Percentiles rank a stretch among this genome's conserved stretches.
Evolutionary conservation across 2,888 invertebrate species (phyloP).

Genomic region (Cotesia congregata): DNA sequence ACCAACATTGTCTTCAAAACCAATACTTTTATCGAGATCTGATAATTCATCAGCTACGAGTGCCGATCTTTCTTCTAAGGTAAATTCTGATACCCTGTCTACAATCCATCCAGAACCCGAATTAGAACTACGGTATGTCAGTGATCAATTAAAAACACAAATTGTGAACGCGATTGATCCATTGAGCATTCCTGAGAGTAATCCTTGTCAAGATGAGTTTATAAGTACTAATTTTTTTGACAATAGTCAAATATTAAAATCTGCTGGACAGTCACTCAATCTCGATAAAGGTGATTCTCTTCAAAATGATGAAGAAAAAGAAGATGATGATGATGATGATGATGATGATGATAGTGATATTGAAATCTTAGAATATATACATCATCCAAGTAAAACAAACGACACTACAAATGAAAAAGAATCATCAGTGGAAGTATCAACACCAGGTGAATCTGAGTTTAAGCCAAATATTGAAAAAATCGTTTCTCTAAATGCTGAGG

Average conservation of each 20-base stretch:
- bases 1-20: background rate
- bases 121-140: slow-evolving; percentile 46
- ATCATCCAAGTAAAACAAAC: slow-evolving; percentile 3
- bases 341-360: slow-evolving; percentile 63
- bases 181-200: slow-evolving; percentile 37
- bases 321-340: slow-evolving; percentile 8
- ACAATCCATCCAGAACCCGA: slow-evolving; percentile 45
- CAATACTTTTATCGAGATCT: background rate
- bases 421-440: background rate
- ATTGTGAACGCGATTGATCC: slow-evolving; percentile 49
- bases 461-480: background rate
- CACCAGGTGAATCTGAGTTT: background rate
- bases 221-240: slow-evolving; percentile 61
- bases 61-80: background rate
- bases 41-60: background rate
- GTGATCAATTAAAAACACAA: slow-evolving; percentile 30
- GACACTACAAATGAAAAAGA: slow-evolving; percentile 30
- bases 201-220: slow-evolving; percentile 54
- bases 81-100: background rate
- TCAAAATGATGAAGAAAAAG: background rate
- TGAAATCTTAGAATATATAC: slow-evolving; percentile 57
- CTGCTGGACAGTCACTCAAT: slow-evolving; percentile 15
- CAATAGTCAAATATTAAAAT: slow-evolving; percentile 55
- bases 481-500: background rate
- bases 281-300: background rate